A percentile compares a stretch with the other conserved stretches of the same genome.
Conservation (phyloP, 2,797 vertebrate genomes). For the Bufotes viridis region DNA sequence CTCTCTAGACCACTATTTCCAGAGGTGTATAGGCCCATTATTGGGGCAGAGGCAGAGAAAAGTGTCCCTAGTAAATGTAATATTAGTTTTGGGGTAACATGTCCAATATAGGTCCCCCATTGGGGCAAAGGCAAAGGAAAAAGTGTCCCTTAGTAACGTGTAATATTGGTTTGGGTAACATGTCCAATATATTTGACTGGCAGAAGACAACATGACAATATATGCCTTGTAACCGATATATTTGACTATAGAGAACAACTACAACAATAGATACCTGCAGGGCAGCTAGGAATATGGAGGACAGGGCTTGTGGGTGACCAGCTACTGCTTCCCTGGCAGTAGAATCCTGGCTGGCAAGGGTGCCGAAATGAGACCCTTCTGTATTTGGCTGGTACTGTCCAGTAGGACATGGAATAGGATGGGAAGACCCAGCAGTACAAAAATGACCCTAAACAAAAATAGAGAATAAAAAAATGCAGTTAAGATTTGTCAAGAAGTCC, state of each 20-base stretch:
- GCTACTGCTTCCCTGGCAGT: slow-evolving; percentile 84
- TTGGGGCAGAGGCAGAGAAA: slow-evolving; percentile 82
- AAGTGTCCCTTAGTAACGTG: too few relatives aligned
- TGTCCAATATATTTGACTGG: not conserved
- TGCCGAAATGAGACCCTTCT: slow-evolving; percentile 80
- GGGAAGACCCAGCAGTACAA: slow-evolving; percentile 79
- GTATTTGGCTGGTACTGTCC: slow-evolving; percentile 87
- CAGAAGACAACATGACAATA: not conserved
- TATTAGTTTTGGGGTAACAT: not conserved
- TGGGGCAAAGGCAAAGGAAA: too few relatives aligned
- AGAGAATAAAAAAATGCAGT: not conserved
- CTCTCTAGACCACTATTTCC: slow-evolving; percentile 79
- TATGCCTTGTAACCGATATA: not conserved
- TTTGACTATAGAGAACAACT: not conserved
- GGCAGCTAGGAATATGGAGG: slow-evolving; percentile 88
- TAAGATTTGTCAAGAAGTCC: not conserved
- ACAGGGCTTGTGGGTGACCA: slow-evolving; percentile 79
- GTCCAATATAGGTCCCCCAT: too few relatives aligned
- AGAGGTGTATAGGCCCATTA: slow-evolving; percentile 83
- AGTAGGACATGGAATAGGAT: slow-evolving; percentile 80
- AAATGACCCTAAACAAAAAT: slow-evolving; percentile 83
- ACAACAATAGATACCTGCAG: slow-evolving; percentile 74
- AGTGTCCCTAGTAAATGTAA: slow-evolving; percentile 72
- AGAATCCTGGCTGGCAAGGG: slow-evolving; percentile 87
- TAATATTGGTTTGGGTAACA: too few relatives aligned